Percentiles rank a stretch among this genome's conserved stretches.
Conservation (phyloP, 2,797 vertebrate species). For the Falco rusticolus region DNA sequence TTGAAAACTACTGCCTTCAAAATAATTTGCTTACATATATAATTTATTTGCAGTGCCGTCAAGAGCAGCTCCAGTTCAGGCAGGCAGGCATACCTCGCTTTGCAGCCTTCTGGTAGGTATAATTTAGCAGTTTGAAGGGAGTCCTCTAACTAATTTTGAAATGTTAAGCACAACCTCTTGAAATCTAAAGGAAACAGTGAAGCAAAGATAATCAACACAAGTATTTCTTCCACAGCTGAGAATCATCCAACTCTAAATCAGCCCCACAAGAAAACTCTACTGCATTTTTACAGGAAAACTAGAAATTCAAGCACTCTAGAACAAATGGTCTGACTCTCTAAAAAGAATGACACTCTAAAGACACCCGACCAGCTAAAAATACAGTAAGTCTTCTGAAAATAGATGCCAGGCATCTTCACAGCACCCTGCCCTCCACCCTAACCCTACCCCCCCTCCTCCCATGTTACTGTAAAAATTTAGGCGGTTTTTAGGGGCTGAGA, state of each 20-base stretch:
- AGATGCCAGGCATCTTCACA: constrained; percentile 14
- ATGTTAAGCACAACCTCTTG: constrained; percentile 39
- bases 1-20: background rate
- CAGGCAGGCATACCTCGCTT: background rate
- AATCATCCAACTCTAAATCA: background rate
- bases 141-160: constrained; percentile 21
- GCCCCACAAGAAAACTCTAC: background rate
- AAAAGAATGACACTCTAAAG: constrained; percentile 37
- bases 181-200: constrained; percentile 24
- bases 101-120: background rate
- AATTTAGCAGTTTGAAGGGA: constrained; percentile 19
- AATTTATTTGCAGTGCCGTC: constrained; percentile 10
- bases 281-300: background rate
- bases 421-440: constrained; percentile 4
- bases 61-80: constrained; percentile 4
- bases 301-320: background rate
- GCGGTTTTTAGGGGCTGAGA: background rate
- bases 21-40: constrained; percentile 9
- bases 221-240: constrained; percentile 11
- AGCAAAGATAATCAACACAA: background rate
- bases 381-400: constrained; percentile 15
- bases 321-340: background rate
- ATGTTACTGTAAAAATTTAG: background rate
- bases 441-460: constrained; percentile 7
- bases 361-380: constrained; percentile 53